Evolutionary conservation across 2,113 vertebrate genomes (phyloP), one percentile per base, ranked within the genome.

Genomic region (Danio rerio): DNA sequence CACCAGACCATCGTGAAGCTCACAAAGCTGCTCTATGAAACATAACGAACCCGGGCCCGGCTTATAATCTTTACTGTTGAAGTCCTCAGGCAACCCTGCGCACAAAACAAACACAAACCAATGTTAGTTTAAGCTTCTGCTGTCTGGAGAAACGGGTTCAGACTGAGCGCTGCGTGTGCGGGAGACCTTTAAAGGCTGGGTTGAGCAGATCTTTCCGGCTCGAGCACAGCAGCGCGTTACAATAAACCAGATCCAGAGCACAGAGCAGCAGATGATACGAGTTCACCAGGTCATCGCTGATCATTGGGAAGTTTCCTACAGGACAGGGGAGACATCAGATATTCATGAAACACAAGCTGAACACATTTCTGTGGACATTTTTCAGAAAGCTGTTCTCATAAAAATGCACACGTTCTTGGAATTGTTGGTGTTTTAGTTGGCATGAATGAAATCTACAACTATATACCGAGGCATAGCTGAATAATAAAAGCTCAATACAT

Each of bases 211-310:
- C 97, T 78, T 94, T 98, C 13, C 96, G 93, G 88, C 95, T 94
- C 7, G 96, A 94, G 83, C 96, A 96, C 0, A 97, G 94, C 43
- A 98, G 90, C 47, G 97, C 94, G 84, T 95, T 98, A 87, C 95
- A 95, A 91, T 95, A 96, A 49, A 98, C 96, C 0, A 99, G 93
- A 89, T 99, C 97, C 86, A 99, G 91, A 42, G 96, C 94, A 74
- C 97, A 98, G 0, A 99, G 88, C 85, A 99, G 90, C 84, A 99
- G 96, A 81, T 98, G 97, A 53, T 96, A 99, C 9, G 97, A 98
- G 92, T 99, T 99, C 88, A 99, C 97, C 90, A 99, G 91, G 88
- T 98, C 97, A 84, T 98, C 97, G 18, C 97, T 98, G 89, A 98
- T 98, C 96, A 98, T 97, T 2, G 97, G 97, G 86, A 99, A 99